Evolutionary conservation across 2,113 vertebrate genomes (phyloP).

Genomic region (Neogobius melanostomus): DNA sequence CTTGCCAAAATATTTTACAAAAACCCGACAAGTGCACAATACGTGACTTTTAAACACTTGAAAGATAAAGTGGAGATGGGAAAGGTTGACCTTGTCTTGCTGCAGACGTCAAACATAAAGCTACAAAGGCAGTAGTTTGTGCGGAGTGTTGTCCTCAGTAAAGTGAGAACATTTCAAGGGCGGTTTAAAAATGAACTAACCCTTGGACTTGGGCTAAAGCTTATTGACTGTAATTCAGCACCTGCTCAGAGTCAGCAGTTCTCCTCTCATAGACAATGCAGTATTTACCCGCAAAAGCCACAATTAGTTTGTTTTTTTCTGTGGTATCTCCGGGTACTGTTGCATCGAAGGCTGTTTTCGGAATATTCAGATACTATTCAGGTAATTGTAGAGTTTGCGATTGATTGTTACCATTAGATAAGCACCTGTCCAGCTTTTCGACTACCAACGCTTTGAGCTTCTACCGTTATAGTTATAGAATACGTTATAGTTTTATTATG

Average conservation of each 20-base stretch:
- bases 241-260: constrained; percentile 14
- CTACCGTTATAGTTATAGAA: too few species aligned
- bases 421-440: too few species aligned
- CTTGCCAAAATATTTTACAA: too few species aligned
- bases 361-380: too few species aligned
- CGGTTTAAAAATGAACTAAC: constrained; percentile 4
- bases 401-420: too few species aligned
- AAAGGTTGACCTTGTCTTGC: neutral
- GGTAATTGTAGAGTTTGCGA: too few species aligned
- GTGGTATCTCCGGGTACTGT: neutral
- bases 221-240: neutral
- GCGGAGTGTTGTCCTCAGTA: neutral
- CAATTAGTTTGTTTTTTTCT: neutral
- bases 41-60: too few species aligned
- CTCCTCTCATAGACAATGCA: constrained; percentile 30
- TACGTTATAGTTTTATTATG: too few species aligned
- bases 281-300: constrained; percentile 15
- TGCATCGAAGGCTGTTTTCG: too few species aligned
- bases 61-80: neutral
- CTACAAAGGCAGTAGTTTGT: neutral
- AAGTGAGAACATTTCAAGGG: neutral
- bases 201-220: constrained; percentile 3
- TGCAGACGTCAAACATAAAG: neutral
- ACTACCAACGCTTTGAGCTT: too few species aligned
- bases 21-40: too few species aligned